Base-by-base conservation (phyloP, 2,113 vertebrate genomes). In the Chamaea fasciata region DNA sequence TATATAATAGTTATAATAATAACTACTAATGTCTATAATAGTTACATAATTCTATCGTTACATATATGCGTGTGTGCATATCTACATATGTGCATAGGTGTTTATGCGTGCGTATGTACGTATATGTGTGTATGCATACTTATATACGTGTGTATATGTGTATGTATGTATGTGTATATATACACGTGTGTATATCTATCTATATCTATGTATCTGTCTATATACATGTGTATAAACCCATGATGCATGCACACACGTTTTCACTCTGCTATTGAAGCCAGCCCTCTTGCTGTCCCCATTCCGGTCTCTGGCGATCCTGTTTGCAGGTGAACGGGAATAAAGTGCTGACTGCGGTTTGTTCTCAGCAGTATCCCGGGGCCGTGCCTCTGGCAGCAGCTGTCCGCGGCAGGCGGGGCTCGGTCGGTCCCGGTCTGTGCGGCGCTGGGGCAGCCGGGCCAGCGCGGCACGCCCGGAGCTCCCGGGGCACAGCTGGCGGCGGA, bases 401-500 rank as follows among this genome's bases (percentile, higher is more conserved):
- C 6, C 3, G 0, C 8, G 53, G 7, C 35, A 1, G 59, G 4
- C 3, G 37, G 33, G 39, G 73, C 35, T 10, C 16, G 0, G 1
- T 3, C 18, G 1, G 4, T 0, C 7, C 1, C 15, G 2, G 27
- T 0, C 1, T 0, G 9, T 13, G 80, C 31, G 0, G 3, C 2
- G 17, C 3, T 1, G 6, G 50, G 17, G 18, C n/a, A 0, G 42
- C 4, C 9, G 3, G 1, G 33, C 8, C 8, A 1, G 24, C n/a
- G n/a, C n/a, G n/a, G n/a, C n/a, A n/a, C n/a, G n/a, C 47, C 0
- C 23, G 0, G 1, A 4, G 15, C 0, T 49, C 53, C 33, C 12
- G 0, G 1, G 0, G 31, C 42, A 1, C 19, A 9, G 74, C 47
- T 1, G 68, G 4, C 3, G 2, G 1, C 1, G 31, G 6, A 0